phyloP scores from a whole-genome alignment of 2,113 vertebrate genomes.

The Dermatemys mawii region DNA sequence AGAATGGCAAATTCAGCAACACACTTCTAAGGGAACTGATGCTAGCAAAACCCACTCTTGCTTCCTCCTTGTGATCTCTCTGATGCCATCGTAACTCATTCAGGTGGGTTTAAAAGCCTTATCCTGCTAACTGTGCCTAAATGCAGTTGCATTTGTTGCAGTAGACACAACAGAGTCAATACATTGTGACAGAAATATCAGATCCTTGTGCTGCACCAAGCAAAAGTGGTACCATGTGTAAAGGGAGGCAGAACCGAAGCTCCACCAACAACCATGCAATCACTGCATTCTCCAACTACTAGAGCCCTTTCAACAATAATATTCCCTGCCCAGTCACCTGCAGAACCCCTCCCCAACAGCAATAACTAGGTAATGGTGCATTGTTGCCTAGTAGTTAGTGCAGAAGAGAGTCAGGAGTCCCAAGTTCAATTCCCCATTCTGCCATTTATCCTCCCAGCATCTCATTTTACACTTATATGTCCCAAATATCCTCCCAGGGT shows the following conservation, averaged over 20 bases:
- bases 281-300: not conserved
- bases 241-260: not conserved
- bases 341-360: not conserved
- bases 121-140: not conserved
- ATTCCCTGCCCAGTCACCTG: not conserved
- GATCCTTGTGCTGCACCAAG: not conserved
- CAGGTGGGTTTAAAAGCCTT: not conserved
- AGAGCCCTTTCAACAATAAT: not conserved
- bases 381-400: not conserved
- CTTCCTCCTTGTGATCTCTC: not conserved
- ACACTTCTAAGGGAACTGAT: not conserved
- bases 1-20: not conserved
- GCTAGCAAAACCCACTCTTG: not conserved
- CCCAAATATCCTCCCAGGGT: not conserved
- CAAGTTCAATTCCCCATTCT: not conserved
- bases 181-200: not conserved
- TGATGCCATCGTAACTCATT: not conserved
- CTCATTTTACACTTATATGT: not conserved
- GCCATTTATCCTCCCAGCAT: not conserved
- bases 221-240: not conserved
- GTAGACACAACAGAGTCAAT: not conserved
- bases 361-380: too few relatives aligned
- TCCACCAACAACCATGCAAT: not conserved
- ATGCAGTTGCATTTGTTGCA: not conserved
- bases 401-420: not conserved